Evolutionary conservation across 2,797 vertebrate genomes (phyloP).

Genomic region (Bovichtus diacanthus): DNA sequence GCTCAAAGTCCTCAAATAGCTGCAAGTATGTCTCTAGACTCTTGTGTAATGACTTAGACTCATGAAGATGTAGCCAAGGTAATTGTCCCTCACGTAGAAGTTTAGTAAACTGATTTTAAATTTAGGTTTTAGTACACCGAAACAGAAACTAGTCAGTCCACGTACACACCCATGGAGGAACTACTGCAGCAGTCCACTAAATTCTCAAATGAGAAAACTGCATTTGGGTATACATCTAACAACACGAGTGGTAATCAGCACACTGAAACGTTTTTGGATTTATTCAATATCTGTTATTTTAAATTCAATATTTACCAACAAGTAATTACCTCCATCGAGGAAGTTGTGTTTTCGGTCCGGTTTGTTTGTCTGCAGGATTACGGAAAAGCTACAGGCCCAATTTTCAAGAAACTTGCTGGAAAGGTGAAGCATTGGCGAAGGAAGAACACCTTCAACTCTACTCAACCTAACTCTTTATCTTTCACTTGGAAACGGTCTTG

Average conservation of each 20-base stretch:
- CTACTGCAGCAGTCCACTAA: background rate
- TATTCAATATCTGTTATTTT: background rate
- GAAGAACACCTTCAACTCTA: no score
- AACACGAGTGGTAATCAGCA: background rate
- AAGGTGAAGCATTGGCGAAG: no score
- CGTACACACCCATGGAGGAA: conserved; percentile 2
- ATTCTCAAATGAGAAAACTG: background rate
- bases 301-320: background rate
- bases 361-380: no score
- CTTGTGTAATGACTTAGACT: background rate
- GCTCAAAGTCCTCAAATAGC: no score
- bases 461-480: no score
- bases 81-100: background rate
- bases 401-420: no score
- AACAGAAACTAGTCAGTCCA: background rate
- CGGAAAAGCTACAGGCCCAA: no score
- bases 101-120: background rate
- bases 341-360: no score
- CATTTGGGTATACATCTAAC: background rate
- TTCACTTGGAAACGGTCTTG: no score
- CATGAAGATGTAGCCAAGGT: background rate
- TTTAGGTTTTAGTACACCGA: background rate
- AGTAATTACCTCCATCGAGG: no score
- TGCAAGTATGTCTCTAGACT: background rate
- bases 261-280: background rate